Conservation (phyloP, 2,888 invertebrate genomes). For the Chalcis sispes region DNA sequence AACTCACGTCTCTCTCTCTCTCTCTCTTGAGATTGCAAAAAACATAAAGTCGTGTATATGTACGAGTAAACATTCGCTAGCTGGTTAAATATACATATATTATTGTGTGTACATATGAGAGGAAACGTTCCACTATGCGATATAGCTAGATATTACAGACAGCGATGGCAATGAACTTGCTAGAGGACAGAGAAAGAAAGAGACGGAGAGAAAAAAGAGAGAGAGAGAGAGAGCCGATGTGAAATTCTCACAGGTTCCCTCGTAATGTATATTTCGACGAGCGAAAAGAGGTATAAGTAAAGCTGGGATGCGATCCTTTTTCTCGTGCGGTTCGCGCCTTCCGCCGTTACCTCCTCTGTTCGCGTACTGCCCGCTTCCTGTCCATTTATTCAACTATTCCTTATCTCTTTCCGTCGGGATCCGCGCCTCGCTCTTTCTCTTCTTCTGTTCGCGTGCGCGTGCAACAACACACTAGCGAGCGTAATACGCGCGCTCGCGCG, state of each 20-base stretch:
- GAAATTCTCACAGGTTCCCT: conserved; percentile 43
- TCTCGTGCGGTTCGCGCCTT: neutral
- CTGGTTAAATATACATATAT: neutral
- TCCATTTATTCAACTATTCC: conserved; percentile 50
- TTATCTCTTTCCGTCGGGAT: conserved; percentile 51
- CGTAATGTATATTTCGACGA: neutral
- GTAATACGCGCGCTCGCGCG: neutral
- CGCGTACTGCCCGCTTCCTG: conserved; percentile 50
- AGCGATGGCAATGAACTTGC: conserved; percentile 49
- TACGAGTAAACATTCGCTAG: too few species aligned
- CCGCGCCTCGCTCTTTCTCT: conserved; percentile 1
- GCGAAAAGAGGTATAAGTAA: too few species aligned
- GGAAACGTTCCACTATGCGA: too few species aligned
- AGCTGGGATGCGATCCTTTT: conserved; percentile 1
- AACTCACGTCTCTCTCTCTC: neutral
- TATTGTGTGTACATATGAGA: neutral
- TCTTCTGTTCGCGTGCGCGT: neutral
- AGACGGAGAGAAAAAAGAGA: neutral
- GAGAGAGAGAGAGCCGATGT: neutral
- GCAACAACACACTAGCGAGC: neutral
- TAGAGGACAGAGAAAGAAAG: neutral
- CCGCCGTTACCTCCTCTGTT: neutral
- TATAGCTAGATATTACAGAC: too few species aligned
- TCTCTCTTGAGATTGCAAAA: too few species aligned
- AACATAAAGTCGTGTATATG: neutral